Percentiles rank a stretch among this genome's conserved stretches.
Conservation (phyloP, 2,113 vertebrate species). For the Larimichthys crocea region DNA sequence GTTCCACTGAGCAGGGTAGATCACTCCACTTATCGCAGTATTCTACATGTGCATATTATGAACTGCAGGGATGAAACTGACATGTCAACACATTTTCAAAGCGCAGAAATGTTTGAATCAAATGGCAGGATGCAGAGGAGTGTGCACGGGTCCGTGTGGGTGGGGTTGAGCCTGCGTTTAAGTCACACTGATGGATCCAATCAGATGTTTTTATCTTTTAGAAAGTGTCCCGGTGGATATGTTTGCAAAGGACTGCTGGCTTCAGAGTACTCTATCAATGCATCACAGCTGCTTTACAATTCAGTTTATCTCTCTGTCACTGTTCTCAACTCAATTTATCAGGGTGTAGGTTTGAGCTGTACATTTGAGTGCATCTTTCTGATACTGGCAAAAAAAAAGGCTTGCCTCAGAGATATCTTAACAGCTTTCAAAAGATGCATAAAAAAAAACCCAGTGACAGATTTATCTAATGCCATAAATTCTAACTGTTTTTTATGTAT, state of each 20-base stretch:
- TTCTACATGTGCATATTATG: not conserved
- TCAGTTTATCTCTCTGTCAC: slow-evolving; percentile 70
- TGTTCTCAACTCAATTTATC: slow-evolving; percentile 77
- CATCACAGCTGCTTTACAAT: slow-evolving; percentile 73
- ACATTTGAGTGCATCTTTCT: slow-evolving; percentile 56
- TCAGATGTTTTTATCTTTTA: slow-evolving; percentile 65
- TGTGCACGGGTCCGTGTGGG: not conserved
- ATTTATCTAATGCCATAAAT: slow-evolving; percentile 82
- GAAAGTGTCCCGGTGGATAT: slow-evolving; percentile 49
- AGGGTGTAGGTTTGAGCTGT: slow-evolving; percentile 61
- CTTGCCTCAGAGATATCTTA: slow-evolving; percentile 73
- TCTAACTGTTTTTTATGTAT: slow-evolving; percentile 74
- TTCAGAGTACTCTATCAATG: slow-evolving; percentile 68
- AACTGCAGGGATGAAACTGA: slow-evolving; percentile 15
- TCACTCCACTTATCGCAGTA: not conserved
- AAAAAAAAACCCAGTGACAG: slow-evolving; percentile 71
- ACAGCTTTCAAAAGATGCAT: slow-evolving; percentile 78
- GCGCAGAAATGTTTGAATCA: slow-evolving; percentile 27
- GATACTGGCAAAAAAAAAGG: slow-evolving; percentile 66
- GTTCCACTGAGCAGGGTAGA: slow-evolving; percentile 16
- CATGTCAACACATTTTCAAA: slow-evolving; percentile 38
- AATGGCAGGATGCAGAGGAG: not conserved
- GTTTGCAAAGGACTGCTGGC: slow-evolving; percentile 56
- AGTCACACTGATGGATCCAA: slow-evolving; percentile 61
- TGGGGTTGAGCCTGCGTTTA: slow-evolving; percentile 15